Percentiles rank a stretch among this genome's conserved stretches.
phyloP scores from a whole-genome alignment of 2,113 vertebrate species.

The Pelusios castaneus region DNA sequence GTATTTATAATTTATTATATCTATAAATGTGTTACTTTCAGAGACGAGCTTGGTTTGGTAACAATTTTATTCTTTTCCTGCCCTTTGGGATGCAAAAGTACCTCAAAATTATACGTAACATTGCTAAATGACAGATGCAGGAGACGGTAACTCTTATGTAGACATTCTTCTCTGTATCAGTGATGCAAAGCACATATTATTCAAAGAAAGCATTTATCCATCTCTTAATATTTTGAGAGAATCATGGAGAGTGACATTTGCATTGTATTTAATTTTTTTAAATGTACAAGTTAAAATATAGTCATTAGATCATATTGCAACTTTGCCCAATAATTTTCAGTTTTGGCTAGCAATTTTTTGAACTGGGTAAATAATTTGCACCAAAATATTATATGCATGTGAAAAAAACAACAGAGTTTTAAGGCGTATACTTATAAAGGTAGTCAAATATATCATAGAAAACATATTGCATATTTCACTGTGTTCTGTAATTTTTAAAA shows the following conservation, averaged over 20 bases:
- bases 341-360: neutral
- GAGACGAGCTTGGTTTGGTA: neutral
- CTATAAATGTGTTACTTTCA: neutral
- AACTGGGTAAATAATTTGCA: neutral
- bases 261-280: neutral
- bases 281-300: neutral
- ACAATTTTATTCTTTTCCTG: neutral
- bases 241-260: neutral
- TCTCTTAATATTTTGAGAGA: neutral
- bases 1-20: neutral
- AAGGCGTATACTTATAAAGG: neutral
- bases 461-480: neutral
- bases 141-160: neutral
- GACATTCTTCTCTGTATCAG: neutral
- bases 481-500: fast-evolving
- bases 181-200: neutral
- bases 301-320: neutral
- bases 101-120: neutral
- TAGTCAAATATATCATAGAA: neutral
- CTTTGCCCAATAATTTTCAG: neutral
- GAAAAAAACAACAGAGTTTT: neutral
- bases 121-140: neutral
- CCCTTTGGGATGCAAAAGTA: neutral
- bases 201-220: neutral
- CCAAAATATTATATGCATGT: neutral